Evolutionary conservation across 2,888 invertebrate genomes (phyloP), one percentile per base, ranked within the genome.

Genomic region (Rhorus exstirpatorius): DNA sequence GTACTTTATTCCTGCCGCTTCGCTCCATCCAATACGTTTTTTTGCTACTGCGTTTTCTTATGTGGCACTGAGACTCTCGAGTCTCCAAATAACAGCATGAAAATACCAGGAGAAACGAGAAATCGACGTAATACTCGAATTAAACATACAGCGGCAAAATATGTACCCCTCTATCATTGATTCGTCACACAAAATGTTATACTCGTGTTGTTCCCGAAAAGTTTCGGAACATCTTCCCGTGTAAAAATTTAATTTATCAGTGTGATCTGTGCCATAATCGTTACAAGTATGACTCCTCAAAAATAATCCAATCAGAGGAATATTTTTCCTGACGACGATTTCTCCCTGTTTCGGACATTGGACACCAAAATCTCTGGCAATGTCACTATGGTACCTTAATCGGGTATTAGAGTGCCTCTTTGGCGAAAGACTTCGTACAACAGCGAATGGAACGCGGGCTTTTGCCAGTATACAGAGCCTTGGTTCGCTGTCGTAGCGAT

Each of bases 401-500:
- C 68, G 49, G 60, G 38, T 38, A 65, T 72, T 41, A 60, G 72
- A 74, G 46, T 60, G 68, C 3, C 51, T 53, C 53, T 68, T 53
- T n/a, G 35, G 61, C 24, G 12, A 63, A 51, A 74, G 53, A 21
- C 38, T 53, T 19, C 10, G 3, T 1, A n/a, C 24, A 19, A 7
- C 7, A 55, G 3, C 26, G 24, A 35, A 51, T 14, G n/a, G 24
- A 44, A 14, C 21, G 17, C 31, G 6, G 44, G 19, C 49, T 44
- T 63, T 24, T 41, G 49, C 24, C 12, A n/a, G 17, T 26, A 38
- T 38, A 51, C 19, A 24, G 17, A 49, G 49, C 14, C 46, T 67
- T 49, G 58, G 75, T 63, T 51, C 51, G 44, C 58, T 19, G 46
- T 65, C 24, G 46, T 65, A 79, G 84, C 80, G 80, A 86, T 86